These are phyloP conservation scores for Tinea semifulvella DNA, from an alignment of 2,888 invertebrate species.

Conservation along the genomic window DNA sequence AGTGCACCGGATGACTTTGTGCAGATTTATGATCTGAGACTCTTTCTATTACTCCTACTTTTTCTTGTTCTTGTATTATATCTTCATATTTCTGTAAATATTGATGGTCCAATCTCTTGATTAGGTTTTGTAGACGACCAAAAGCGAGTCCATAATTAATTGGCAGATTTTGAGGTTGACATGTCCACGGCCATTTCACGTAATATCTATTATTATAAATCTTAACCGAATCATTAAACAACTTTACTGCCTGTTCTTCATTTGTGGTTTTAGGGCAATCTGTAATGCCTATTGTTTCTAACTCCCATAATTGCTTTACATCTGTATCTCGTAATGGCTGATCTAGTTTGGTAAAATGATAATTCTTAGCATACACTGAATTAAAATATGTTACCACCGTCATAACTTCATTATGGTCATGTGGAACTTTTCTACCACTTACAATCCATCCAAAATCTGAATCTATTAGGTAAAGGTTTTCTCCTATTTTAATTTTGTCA, in stretches of 20 bases:
- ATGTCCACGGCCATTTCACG: conserved; percentile 19
- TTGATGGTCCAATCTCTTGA: no score
- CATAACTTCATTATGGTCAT: neutral
- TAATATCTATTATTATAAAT: neutral
- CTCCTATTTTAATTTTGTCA: neutral
- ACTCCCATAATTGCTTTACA: neutral
- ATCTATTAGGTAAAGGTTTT: neutral
- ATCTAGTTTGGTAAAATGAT: neutral
- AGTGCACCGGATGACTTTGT: neutral
- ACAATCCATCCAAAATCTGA: conserved; percentile 12
- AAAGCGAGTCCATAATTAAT: conserved; percentile 19
- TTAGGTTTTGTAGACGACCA: conserved; percentile 17
- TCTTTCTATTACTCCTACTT: neutral
- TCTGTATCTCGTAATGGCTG: neutral
- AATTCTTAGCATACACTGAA: neutral
- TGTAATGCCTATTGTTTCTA: conserved; percentile 10
- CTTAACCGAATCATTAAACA: neutral
- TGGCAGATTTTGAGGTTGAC: conserved; percentile 18
- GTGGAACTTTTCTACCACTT: neutral
- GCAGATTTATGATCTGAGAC: neutral
- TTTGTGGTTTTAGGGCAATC: neutral
- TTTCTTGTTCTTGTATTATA: neutral
- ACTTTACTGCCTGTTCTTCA: conserved; percentile 1
- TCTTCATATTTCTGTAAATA: no score
- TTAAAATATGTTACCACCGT: conserved; percentile 1